phyloP scores from a whole-genome alignment of 1,140 invertebrate genomes.

The Solenopsis fugax region DNA sequence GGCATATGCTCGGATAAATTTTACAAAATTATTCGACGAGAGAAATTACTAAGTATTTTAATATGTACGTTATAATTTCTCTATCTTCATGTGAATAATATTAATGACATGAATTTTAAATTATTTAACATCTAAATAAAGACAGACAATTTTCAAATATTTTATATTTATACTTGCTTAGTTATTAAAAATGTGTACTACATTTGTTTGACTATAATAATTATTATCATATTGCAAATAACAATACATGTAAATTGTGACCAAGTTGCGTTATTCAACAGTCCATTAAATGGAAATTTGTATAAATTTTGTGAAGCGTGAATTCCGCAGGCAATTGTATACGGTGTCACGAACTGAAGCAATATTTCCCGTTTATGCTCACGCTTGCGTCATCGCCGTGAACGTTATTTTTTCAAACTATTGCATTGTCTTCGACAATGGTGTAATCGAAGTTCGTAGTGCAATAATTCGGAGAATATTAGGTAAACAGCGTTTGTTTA shows the following conservation, averaged over 20 bases:
- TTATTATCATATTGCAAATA: constrained; percentile 21
- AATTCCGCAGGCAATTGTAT: background rate
- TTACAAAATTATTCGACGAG: background rate
- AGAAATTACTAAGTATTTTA: background rate
- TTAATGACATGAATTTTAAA: constrained; percentile 24
- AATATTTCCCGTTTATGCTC: constrained; percentile 34
- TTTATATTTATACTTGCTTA: constrained; percentile 27
- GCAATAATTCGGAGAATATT: constrained; percentile 51
- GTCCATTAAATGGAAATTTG: constrained; percentile 35
- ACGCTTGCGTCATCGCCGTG: constrained; percentile 2
- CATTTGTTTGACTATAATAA: constrained; percentile 7
- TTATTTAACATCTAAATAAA: background rate
- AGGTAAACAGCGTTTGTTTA: constrained; percentile 49
- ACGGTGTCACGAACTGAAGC: constrained; percentile 31
- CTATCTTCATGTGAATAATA: background rate
- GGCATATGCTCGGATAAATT: constrained; percentile 11
- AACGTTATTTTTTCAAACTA: constrained; percentile 57
- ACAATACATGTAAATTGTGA: constrained; percentile 9
- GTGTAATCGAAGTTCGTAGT: constrained; percentile 32
- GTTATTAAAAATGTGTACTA: constrained; percentile 30
- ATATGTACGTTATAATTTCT: background rate
- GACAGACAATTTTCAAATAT: constrained; percentile 33
- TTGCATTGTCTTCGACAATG: constrained; percentile 36
- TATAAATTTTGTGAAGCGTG: constrained; percentile 32
- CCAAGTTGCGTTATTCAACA: constrained; percentile 30